Percentiles rank a stretch among this genome's conserved stretches.
phyloP scores from a whole-genome alignment of 1,140 invertebrate species.

The Plectus sambesii region DNA sequence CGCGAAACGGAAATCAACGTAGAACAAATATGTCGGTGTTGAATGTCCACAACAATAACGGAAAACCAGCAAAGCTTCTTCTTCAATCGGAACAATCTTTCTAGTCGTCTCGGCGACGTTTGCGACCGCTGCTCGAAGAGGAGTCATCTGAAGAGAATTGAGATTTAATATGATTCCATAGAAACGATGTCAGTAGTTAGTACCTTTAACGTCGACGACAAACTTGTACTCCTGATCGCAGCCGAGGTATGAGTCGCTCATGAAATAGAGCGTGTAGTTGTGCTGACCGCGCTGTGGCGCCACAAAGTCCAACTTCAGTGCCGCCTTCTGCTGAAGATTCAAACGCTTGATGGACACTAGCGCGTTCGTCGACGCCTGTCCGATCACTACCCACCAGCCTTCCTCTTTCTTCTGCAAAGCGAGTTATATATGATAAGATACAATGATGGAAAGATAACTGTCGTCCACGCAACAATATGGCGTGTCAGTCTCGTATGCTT shows the following conservation, averaged over 20 bases:
- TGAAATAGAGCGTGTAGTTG: conserved; percentile 88
- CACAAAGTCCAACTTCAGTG: conserved; percentile 86
- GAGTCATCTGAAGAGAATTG: too few relatives aligned
- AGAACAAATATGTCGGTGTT: too few relatives aligned
- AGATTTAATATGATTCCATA: too few relatives aligned
- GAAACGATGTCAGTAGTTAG: too few relatives aligned
- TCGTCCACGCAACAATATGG: neutral
- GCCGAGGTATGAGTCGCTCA: conserved; percentile 96
- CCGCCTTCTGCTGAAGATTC: conserved; percentile 68
- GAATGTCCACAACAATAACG: too few relatives aligned
- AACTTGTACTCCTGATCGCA: conserved; percentile 94
- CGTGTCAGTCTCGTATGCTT: too few relatives aligned
- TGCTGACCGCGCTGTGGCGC: conserved; percentile 61
- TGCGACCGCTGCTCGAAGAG: too few relatives aligned
- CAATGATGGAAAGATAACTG: neutral
- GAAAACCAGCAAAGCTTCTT: too few relatives aligned
- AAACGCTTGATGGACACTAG: conserved; percentile 83
- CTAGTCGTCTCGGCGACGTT: too few relatives aligned
- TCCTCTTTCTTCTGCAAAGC: conserved; percentile 78
- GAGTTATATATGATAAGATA: neutral
- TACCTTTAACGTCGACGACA: too few relatives aligned
- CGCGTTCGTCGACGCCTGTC: conserved; percentile 83
- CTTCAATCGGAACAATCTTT: too few relatives aligned
- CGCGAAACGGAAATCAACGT: too few relatives aligned
- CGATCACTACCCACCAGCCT: conserved; percentile 99